These are phyloP conservation scores for Zosterops pallidus DNA, from an alignment of 2,113 vertebrate species.

Conservation along the genomic window DNA sequence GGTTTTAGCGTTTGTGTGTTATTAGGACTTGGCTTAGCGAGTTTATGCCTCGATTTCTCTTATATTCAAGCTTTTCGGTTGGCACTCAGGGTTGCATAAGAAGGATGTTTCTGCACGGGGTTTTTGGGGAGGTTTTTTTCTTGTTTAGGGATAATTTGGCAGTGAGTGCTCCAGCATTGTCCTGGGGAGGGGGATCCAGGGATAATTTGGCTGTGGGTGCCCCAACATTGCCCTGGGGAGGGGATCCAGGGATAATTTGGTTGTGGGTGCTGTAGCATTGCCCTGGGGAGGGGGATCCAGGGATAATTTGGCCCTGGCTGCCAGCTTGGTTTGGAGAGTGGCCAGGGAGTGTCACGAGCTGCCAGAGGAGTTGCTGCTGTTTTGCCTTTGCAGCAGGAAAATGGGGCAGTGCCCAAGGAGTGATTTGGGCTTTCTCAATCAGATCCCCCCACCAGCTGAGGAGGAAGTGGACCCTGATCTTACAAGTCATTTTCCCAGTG, in stretches of 20 bases:
- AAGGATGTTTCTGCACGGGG: not conserved
- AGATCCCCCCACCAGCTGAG: fast-evolving
- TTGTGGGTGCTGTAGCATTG: not conserved
- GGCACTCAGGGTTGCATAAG: not conserved
- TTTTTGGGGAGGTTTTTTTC: not conserved
- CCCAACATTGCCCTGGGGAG: not conserved
- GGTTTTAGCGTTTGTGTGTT: too few species aligned
- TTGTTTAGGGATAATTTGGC: not conserved
- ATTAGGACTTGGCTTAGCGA: fast-evolving
- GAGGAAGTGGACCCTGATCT: not conserved
- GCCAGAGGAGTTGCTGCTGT: not conserved
- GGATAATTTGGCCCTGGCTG: not conserved
- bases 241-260: not conserved
- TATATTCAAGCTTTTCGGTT: fast-evolving
- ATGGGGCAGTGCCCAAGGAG: not conserved
- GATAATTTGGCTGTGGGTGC: not conserved
- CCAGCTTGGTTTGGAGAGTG: not conserved
- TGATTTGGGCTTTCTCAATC: not conserved
- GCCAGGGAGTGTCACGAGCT: not conserved
- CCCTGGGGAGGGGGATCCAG: not conserved
- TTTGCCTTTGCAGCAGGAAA: not conserved
- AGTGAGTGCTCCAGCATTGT: not conserved
- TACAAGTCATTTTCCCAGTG: fast-evolving
- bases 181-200: not conserved
- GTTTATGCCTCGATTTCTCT: fast-evolving